Percentiles rank a stretch among this genome's conserved stretches.
These are phyloP conservation scores for Agrotis ipsilon DNA, from an alignment of 2,888 invertebrate genomes.

Conservation along the genomic window DNA sequence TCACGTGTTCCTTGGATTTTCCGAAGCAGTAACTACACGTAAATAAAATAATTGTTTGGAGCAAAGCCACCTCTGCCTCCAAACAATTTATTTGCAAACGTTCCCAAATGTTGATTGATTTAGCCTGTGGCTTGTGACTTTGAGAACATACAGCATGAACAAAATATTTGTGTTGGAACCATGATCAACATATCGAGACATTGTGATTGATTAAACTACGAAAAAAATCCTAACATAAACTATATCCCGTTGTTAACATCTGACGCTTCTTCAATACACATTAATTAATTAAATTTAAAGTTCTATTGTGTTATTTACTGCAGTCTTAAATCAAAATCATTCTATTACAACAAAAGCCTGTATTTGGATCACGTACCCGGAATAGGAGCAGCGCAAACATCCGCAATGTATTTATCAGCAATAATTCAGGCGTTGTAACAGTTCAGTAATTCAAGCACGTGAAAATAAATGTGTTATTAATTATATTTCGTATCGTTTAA, in stretches of 20 bases:
- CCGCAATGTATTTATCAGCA: constrained; percentile 54
- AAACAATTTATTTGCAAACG: too few relatives aligned
- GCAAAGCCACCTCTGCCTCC: too few relatives aligned
- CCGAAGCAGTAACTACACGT: too few relatives aligned
- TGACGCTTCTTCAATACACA: background rate
- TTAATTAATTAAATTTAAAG: constrained; percentile 7
- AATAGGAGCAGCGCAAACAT: constrained; percentile 33
- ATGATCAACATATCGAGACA: background rate
- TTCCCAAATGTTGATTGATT: too few relatives aligned
- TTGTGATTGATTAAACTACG: background rate
- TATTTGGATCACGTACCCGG: constrained; percentile 22
- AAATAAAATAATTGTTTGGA: too few relatives aligned
- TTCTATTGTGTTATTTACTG: background rate
- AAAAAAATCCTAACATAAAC: background rate
- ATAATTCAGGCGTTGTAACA: constrained; percentile 54
- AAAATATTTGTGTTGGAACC: too few relatives aligned
- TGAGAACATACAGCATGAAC: too few relatives aligned
- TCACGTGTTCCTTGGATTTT: too few relatives aligned
- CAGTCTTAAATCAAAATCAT: constrained; percentile 32
- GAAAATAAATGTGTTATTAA: constrained; percentile 59
- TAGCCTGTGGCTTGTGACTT: too few relatives aligned
- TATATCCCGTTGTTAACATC: background rate
- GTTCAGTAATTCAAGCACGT: constrained; percentile 57
- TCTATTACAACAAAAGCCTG: constrained; percentile 25
- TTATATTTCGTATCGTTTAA: constrained; percentile 52